Evolutionary conservation across 1,140 invertebrate species (phyloP).

Genomic region (Lepidurus apus): DNA sequence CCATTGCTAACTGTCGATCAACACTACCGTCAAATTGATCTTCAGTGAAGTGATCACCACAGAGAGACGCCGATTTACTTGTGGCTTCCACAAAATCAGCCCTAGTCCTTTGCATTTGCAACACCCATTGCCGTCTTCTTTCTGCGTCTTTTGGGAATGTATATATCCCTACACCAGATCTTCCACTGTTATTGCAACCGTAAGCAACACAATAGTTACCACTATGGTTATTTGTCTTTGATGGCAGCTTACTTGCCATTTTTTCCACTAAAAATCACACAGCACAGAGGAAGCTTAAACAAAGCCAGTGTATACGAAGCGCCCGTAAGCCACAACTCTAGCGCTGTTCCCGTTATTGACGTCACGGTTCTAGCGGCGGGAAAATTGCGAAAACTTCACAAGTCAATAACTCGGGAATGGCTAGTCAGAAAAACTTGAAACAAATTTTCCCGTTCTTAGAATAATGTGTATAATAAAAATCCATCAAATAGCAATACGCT

Average conservation of each 20-base stretch:
- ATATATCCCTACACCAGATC: background rate
- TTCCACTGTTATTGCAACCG: background rate
- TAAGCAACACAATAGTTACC: background rate
- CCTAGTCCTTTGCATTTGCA: background rate
- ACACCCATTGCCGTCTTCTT: background rate
- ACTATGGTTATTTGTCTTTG: too few species aligned
- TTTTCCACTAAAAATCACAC: too few species aligned
- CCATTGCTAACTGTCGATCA: too few species aligned
- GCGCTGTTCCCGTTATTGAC: background rate
- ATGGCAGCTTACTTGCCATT: too few species aligned
- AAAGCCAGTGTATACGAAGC: background rate
- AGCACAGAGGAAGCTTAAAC: too few species aligned
- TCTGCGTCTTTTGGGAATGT: background rate
- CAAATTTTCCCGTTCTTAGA: background rate
- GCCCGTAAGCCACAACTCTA: background rate
- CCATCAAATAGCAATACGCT: background rate
- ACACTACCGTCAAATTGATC: too few species aligned
- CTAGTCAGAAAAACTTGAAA: too few species aligned
- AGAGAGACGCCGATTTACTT: background rate
- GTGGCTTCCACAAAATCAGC: background rate
- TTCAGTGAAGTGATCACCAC: background rate
- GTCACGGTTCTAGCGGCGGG: background rate
- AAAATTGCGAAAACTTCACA: too few species aligned
- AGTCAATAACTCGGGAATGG: too few species aligned
- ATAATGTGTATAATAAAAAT: background rate